These are phyloP conservation scores for Doris montereyensis DNA, from an alignment of 2,888 invertebrate genomes.

Conservation along the genomic window DNA sequence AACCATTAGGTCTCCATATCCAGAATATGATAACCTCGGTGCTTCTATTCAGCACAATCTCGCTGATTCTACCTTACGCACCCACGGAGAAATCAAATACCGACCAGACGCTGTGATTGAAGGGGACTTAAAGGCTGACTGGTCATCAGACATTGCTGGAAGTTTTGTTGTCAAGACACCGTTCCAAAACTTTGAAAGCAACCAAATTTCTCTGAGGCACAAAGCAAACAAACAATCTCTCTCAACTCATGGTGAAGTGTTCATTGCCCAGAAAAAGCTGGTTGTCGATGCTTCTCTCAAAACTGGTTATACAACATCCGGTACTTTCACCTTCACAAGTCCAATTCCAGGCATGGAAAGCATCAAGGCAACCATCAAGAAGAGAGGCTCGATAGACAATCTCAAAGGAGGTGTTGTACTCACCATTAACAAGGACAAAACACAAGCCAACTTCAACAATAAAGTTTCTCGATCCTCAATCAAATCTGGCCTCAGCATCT, in stretches of 20 bases:
- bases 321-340: constrained; percentile 37
- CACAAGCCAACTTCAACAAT: constrained; percentile 25
- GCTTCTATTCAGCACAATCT: constrained; percentile 41
- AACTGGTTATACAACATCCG: constrained; percentile 34
- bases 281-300: constrained; percentile 41
- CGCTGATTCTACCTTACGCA: constrained; percentile 18
- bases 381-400: constrained; percentile 29
- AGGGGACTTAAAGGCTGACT: constrained; percentile 44
- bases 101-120: constrained; percentile 44
- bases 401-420: constrained; percentile 18
- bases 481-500: constrained; percentile 22
- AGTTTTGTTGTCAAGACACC: constrained; percentile 50
- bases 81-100: constrained; percentile 42
- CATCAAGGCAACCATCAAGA: constrained; percentile 26
- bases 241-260: constrained; percentile 49
- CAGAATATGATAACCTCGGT: constrained; percentile 49
- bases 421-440: constrained; percentile 15
- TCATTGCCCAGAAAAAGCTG: constrained; percentile 26
- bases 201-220: constrained; percentile 50
- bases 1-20: constrained; percentile 50
- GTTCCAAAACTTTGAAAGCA: constrained; percentile 29
- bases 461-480: not conserved
- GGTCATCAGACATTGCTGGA: constrained; percentile 46
- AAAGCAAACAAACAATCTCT: constrained; percentile 53
- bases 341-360: constrained; percentile 35